Conservation (phyloP, 2,113 vertebrate species). For the Gopherus evgoodei region DNA sequence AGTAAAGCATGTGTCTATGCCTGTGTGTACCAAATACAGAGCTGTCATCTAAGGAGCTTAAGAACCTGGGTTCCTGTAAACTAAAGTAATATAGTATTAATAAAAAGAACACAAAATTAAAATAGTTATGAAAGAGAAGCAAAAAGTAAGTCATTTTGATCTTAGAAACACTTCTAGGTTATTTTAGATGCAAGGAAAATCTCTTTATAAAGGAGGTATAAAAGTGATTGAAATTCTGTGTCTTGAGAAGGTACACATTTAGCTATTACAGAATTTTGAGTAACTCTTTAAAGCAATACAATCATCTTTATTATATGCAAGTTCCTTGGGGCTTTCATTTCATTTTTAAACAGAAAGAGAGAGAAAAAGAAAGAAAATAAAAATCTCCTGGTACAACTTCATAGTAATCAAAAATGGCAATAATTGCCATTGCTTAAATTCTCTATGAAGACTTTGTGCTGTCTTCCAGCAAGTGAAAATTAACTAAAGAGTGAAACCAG, state of each 20-base stretch:
- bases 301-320: conserved; percentile 67
- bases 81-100: background rate
- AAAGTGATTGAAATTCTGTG: conserved; percentile 67
- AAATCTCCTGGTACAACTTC: conserved; percentile 52
- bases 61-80: background rate
- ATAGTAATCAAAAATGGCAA: conserved; percentile 66
- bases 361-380: background rate
- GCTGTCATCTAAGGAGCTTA: background rate
- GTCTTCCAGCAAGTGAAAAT: conserved; percentile 51
- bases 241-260: conserved; percentile 65
- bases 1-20: background rate
- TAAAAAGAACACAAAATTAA: conserved; percentile 19
- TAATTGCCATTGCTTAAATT: conserved; percentile 53
- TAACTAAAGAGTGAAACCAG: background rate
- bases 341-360: conserved; percentile 62
- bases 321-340: conserved; percentile 68
- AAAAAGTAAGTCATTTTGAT: conserved; percentile 68
- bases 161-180: conserved; percentile 55
- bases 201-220: conserved; percentile 66
- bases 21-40: background rate
- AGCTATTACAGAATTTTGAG: conserved; percentile 68
- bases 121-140: conserved; percentile 49
- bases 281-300: conserved; percentile 67
- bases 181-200: conserved; percentile 67
- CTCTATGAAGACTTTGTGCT: conserved; percentile 30